Percentiles rank a stretch among this genome's conserved stretches.
Conservation (phyloP, 1,140 invertebrate species). For the Trichonephila clavipes region DNA sequence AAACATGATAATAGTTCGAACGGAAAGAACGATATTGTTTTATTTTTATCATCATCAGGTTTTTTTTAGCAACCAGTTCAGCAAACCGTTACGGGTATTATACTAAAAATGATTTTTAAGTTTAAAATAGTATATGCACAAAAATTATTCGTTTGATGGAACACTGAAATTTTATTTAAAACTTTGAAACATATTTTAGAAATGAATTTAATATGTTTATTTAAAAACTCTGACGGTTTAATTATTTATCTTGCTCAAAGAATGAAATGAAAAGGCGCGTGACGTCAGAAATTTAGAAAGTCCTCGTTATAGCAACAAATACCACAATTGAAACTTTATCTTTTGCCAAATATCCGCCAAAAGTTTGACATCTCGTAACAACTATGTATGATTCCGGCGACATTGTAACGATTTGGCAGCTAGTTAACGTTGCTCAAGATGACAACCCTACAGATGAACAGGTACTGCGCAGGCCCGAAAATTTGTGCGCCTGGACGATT, state of each 20-base stretch:
- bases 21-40: background rate
- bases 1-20: background rate
- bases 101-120: background rate
- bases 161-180: background rate
- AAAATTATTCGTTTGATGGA: background rate
- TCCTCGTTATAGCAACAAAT: background rate
- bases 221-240: background rate
- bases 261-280: constrained; percentile 8
- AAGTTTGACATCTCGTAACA: background rate
- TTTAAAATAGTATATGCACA: background rate
- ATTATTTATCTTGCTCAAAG: background rate
- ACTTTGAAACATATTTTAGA: background rate
- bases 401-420: constrained; percentile 33
- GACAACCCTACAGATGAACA: background rate
- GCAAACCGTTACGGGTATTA: background rate
- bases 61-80: background rate
- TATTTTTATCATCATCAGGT: background rate
- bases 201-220: background rate
- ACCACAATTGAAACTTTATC: background rate
- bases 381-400: background rate
- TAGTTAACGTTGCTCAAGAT: background rate
- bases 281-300: constrained; percentile 7
- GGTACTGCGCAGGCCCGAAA: constrained; percentile 30
- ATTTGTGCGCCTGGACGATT: constrained; percentile 35
- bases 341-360: background rate